Evolutionary conservation across 1,140 invertebrate species (phyloP), one percentile per base, ranked within the genome.

Genomic region (Armadillidium nasatum): DNA sequence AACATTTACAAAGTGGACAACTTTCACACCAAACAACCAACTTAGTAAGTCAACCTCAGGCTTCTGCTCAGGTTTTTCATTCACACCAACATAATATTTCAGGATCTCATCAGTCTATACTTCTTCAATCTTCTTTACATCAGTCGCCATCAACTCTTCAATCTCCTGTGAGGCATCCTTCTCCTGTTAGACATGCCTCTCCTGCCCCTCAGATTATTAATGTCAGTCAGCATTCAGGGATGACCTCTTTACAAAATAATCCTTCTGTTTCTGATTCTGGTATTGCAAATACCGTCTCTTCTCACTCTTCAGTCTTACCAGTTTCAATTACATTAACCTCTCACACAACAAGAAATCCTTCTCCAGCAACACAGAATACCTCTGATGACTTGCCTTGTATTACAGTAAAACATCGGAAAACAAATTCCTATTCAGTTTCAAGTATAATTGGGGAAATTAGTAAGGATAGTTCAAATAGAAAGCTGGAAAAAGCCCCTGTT

Each of bases 371-470:
- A 60, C 19, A 1, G 7, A 60, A 60, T 60, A 15, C 19, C 19
- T 15, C 19, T 60, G 50, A 60, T 13, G 50, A 60, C 19, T 15
- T 19, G 19, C 50, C 11, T 19, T 2, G 11, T 15, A 1, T 19
- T 60, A 60, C 11, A 15, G 7, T 60, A 13, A 60, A 79, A 67
- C 75, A 74, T 10, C 68, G 79, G n/a, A 81, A 81, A 78, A 77
- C 74, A 22, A 78, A 73, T 68, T 81, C 79, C 54, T 81, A 81
- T 75, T 81, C 79, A n/a, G 79, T 81, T 44, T 81, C 79, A 7
- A 81, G 79, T 67, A 81, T 81, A 46, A 81, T 81, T 73, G 79
- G 79, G 44, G 79, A 81, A 72, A 81, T 73, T 10, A 81, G 69
- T 68, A 77, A 33, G 33, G 33, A 33, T 33, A 33, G 33, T 33